Evolutionary conservation across 2,888 invertebrate genomes (phyloP).

Genomic region (Oxytorus armatus): DNA sequence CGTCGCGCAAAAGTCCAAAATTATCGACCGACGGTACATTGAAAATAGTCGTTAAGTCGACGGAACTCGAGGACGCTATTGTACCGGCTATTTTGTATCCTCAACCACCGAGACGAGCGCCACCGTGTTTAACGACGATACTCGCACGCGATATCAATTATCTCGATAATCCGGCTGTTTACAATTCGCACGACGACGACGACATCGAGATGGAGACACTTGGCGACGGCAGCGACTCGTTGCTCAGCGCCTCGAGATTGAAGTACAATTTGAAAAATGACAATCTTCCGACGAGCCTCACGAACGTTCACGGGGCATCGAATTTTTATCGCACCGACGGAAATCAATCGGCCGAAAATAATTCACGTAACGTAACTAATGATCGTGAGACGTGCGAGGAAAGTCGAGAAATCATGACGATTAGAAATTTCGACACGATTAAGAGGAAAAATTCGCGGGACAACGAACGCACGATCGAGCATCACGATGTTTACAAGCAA

Average conservation of each 20-base stretch:
- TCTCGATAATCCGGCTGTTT: constrained; percentile 85
- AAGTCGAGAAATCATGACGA: constrained; percentile 69
- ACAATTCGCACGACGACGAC: constrained; percentile 85
- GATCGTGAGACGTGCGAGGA: too few species aligned
- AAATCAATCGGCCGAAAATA: background rate
- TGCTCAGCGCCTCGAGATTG: constrained; percentile 87
- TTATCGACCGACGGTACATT: constrained; percentile 84
- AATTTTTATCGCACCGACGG: constrained; percentile 33
- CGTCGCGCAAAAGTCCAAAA: constrained; percentile 84
- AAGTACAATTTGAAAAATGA: constrained; percentile 76
- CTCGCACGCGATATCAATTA: constrained; percentile 80
- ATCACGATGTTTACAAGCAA: constrained; percentile 67
- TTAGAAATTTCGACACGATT: too few species aligned
- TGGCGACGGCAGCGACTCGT: constrained; percentile 88
- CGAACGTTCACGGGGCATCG: constrained; percentile 29
- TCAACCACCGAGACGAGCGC: constrained; percentile 91
- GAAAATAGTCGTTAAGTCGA: constrained; percentile 85
- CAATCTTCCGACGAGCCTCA: constrained; percentile 33
- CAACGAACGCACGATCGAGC: constrained; percentile 32
- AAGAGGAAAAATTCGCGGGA: constrained; percentile 34
- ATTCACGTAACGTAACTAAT: background rate
- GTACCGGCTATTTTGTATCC: constrained; percentile 92
- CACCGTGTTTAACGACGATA: constrained; percentile 80
- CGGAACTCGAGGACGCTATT: constrained; percentile 88
- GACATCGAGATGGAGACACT: constrained; percentile 84